Conservation (phyloP, 2,797 vertebrate genomes). For the Iguana delicatissima region DNA sequence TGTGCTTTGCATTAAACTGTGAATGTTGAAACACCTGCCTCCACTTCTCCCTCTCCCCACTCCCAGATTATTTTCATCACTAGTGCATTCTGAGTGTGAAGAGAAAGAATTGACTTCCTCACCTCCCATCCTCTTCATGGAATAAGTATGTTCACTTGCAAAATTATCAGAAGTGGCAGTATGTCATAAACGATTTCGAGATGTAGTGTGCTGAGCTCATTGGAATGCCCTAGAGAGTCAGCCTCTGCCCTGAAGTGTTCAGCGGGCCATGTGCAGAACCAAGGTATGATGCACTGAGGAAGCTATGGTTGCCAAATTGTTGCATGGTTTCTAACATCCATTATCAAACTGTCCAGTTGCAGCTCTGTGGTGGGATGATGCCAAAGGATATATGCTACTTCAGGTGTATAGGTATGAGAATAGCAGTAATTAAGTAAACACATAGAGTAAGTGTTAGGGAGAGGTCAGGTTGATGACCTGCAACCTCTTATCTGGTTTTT, state of each 20-base stretch:
- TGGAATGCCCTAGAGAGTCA: constrained; percentile 81
- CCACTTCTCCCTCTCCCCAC: constrained; percentile 73
- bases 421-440: constrained; percentile 43
- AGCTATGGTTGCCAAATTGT: constrained; percentile 76
- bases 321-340: constrained; percentile 64
- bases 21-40: constrained; percentile 85
- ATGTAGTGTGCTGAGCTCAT: constrained; percentile 74
- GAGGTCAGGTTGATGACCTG: constrained; percentile 44
- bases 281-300: constrained; percentile 74
- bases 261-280: constrained; percentile 65
- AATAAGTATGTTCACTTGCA: constrained; percentile 74
- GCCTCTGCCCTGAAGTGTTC: constrained; percentile 72
- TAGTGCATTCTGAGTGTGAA: constrained; percentile 74
- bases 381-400: constrained; percentile 65
- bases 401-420: constrained; percentile 54
- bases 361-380: constrained; percentile 40
- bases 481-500: constrained; percentile 56
- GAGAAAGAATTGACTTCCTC: constrained; percentile 72
- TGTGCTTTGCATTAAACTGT: constrained; percentile 88
- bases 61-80: constrained; percentile 73
- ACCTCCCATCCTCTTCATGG: constrained; percentile 71
- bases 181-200: constrained; percentile 70
- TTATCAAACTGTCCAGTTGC: constrained; percentile 64
- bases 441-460: constrained; percentile 49
- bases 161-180: constrained; percentile 68